A percentile compares a stretch with the other conserved stretches of the same genome.
Evolutionary conservation across 2,888 invertebrate genomes (phyloP).

Genomic region (Morinoia aosen): DNA sequence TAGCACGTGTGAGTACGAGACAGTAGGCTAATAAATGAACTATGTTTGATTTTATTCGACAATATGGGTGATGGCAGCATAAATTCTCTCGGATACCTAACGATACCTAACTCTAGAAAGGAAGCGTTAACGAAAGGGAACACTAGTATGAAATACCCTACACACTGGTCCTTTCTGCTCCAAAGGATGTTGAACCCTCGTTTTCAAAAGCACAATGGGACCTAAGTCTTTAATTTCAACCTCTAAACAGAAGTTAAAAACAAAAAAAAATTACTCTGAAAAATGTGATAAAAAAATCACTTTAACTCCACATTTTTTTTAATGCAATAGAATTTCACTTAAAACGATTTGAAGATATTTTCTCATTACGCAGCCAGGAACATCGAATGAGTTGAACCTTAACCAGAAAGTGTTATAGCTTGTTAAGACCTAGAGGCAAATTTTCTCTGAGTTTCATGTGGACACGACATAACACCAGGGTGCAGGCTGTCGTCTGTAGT

Average conservation of each 20-base stretch:
- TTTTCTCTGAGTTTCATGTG: not conserved
- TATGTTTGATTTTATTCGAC: not conserved
- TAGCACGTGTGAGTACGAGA: not conserved
- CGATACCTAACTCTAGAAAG: not conserved
- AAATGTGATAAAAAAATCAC: not conserved
- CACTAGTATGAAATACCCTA: not conserved
- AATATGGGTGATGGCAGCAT: not conserved
- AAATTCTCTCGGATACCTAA: not conserved
- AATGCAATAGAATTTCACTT: not conserved
- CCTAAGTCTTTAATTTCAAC: too few species aligned
- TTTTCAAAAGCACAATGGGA: too few species aligned
- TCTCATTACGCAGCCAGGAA: not conserved
- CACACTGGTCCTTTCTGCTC: not conserved
- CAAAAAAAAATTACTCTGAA: not conserved
- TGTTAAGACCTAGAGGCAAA: not conserved
- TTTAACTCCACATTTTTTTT: too few species aligned
- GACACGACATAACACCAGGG: too few species aligned
- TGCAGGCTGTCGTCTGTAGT: too few species aligned
- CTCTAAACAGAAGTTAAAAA: not conserved
- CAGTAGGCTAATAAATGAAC: not conserved
- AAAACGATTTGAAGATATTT: not conserved
- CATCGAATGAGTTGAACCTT: not conserved
- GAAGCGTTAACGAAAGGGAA: not conserved
- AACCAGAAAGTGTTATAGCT: not conserved
- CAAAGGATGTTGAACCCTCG: not conserved